These are phyloP conservation scores for Nyctalus aviator DNA, from an alignment of 2,797 vertebrate genomes.

Conservation along the genomic window DNA sequence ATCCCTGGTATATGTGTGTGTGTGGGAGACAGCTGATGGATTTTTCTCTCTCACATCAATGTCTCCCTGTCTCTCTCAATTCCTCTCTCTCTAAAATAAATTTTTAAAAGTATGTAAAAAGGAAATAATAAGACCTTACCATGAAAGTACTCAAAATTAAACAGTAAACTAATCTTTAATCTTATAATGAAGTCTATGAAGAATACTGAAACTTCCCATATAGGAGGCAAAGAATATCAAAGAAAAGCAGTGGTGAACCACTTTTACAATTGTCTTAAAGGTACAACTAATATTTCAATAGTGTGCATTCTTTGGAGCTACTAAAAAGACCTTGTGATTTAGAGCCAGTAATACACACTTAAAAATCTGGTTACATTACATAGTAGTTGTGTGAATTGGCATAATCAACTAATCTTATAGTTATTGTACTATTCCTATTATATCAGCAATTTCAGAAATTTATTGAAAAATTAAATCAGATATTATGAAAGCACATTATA, in stretches of 20 bases:
- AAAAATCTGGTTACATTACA: conserved; percentile 17
- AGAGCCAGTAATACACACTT: conserved; percentile 9
- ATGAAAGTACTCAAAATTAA: conserved; percentile 24
- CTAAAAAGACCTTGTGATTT: conserved; percentile 32
- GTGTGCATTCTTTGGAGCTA: neutral
- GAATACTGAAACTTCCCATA: conserved; percentile 12
- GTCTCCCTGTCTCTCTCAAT: neutral
- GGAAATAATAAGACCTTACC: neutral
- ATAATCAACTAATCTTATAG: neutral
- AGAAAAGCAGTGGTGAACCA: neutral
- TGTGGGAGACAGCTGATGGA: too few species aligned
- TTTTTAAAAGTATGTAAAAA: neutral
- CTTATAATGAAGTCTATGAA: conserved; percentile 20
- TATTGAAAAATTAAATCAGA: conserved; percentile 51
- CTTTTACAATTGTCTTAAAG: neutral
- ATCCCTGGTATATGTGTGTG: neutral
- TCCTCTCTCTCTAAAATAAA: neutral
- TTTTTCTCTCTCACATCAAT: too few species aligned
- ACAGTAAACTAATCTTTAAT: conserved; percentile 37
- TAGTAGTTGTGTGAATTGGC: conserved; percentile 20
- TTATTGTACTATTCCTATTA: neutral
- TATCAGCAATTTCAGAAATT: conserved; percentile 39
- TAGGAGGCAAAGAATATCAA: conserved; percentile 24
- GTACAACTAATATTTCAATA: conserved; percentile 12
- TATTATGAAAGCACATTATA: conserved; percentile 47